phyloP scores from a whole-genome alignment of 2,797 vertebrate genomes.

The Rhincodon typus region DNA sequence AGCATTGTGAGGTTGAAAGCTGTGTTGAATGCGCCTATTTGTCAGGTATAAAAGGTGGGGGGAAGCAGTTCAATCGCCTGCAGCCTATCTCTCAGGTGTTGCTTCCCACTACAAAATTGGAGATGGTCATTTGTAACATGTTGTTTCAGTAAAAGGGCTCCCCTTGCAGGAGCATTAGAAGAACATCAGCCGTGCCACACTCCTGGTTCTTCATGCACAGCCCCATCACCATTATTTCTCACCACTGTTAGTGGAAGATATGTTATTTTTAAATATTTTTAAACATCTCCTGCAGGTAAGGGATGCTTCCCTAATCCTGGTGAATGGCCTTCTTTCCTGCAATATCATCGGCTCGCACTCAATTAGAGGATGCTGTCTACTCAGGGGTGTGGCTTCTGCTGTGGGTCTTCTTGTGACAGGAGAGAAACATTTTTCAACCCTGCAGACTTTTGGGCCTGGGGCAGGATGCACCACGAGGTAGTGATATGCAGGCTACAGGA shows the following conservation, averaged over 20 bases:
- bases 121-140: not conserved
- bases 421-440: too few species aligned
- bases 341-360: too few species aligned
- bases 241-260: not conserved
- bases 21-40: not conserved
- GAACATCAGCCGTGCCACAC: not conserved
- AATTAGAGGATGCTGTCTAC: too few species aligned
- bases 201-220: not conserved
- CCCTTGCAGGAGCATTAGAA: not conserved
- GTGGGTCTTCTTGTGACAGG: too few species aligned
- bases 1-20: not conserved
- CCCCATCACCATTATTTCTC: not conserved
- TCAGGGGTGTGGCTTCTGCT: too few species aligned
- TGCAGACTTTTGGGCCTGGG: too few species aligned
- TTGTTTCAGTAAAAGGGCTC: not conserved
- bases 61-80: too few species aligned
- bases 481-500: too few species aligned
- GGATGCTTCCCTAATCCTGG: not conserved
- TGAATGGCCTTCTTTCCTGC: not conserved
- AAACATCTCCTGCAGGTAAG: not conserved
- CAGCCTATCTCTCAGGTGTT: too few species aligned
- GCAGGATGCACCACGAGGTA: too few species aligned
- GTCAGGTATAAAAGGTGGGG: not conserved
- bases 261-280: not conserved
- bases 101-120: too few species aligned